These are phyloP conservation scores for Drepanosiphum platanoidis DNA, from an alignment of 2,888 invertebrate species.

Conservation along the genomic window DNA sequence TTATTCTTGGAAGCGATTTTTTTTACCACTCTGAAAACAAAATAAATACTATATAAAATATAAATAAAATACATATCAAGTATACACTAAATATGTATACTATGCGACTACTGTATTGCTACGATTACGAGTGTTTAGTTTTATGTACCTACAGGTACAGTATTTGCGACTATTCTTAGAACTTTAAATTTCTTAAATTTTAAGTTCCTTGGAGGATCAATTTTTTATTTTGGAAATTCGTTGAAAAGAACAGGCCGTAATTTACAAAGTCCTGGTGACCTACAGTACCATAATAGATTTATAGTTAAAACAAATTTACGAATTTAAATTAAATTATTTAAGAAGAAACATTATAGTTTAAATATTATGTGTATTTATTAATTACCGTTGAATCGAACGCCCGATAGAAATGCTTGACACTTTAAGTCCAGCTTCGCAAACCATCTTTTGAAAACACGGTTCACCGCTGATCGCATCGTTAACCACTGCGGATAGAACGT, in stretches of 20 bases:
- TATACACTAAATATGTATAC: not conserved
- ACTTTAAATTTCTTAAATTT: no score
- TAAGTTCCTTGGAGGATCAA: no score
- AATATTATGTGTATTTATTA: not conserved
- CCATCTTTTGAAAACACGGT: not conserved
- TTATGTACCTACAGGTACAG: no score
- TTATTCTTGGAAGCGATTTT: not conserved
- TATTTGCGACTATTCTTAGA: no score
- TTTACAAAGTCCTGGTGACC: no score
- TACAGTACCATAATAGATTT: no score
- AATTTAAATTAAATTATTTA: no score
- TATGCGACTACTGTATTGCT: no score
- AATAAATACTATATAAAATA: not conserved
- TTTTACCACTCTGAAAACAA: constrained; percentile 1
- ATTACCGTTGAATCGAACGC: constrained; percentile 3
- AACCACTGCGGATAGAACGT: not conserved
- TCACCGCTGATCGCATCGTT: not conserved
- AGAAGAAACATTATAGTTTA: not conserved
- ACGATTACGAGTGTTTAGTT: no score
- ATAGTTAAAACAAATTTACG: no score
- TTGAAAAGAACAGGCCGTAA: no score
- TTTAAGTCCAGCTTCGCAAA: not conserved
- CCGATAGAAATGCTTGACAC: not conserved
- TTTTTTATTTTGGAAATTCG: no score
- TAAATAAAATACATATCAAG: not conserved